Conservation (phyloP, 2,888 invertebrate genomes). For the Folsomia manolachei region DNA sequence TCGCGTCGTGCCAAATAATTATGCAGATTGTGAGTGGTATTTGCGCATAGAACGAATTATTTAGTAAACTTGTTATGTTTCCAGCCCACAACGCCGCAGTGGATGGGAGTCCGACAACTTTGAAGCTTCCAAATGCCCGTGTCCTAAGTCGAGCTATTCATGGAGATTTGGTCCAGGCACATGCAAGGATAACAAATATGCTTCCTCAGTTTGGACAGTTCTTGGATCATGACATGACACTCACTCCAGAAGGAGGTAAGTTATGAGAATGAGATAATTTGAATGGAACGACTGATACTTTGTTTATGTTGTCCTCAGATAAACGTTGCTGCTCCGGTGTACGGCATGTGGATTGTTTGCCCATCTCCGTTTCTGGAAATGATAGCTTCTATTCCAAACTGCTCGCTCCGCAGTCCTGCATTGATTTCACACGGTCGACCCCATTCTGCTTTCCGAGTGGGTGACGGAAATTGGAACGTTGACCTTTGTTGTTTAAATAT, state of each 20-base stretch:
- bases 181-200: not conserved
- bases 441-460: no score
- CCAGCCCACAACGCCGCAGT: no score
- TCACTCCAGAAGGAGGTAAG: not conserved
- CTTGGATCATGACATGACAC: not conserved
- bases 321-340: conserved; percentile 37
- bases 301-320: no score
- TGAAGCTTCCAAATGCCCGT: not conserved
- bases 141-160: not conserved
- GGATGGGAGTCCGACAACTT: no score
- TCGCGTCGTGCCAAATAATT: not conserved
- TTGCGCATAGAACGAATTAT: not conserved
- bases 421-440: not conserved
- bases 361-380: no score
- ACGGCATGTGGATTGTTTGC: no score
- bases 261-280: no score
- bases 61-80: no score
- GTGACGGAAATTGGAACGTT: no score
- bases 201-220: not conserved
- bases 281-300: not conserved
- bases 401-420: not conserved
- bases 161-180: not conserved
- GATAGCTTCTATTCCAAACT: not conserved
- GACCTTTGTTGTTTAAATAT: no score
- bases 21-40: not conserved